Percentiles rank a stretch among this genome's conserved stretches.
Evolutionary conservation across 2,797 vertebrate species (phyloP).

Genomic region (Micropoecilia bifurca): DNA sequence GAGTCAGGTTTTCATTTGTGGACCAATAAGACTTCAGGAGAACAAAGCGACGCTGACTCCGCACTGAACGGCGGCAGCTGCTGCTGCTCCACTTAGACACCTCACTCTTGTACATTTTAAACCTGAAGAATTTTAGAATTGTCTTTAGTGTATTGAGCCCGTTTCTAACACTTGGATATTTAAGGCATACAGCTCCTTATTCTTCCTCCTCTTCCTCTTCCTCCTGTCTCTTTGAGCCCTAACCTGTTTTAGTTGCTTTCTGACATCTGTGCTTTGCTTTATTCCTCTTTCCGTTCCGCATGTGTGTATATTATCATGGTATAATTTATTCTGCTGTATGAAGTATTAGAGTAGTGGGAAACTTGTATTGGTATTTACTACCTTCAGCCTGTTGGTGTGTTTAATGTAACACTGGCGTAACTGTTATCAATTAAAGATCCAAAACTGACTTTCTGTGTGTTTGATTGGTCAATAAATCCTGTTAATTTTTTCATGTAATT

Average conservation of each 20-base stretch:
- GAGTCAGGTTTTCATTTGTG: constrained; percentile 57
- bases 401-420: constrained; percentile 99
- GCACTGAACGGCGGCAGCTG: constrained; percentile 65
- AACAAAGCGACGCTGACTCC: constrained; percentile 56
- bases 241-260: constrained; percentile 78
- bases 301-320: constrained; percentile 94
- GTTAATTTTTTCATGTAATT: neutral
- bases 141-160: constrained; percentile 80
- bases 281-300: constrained; percentile 81
- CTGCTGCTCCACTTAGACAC: constrained; percentile 58
- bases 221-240: constrained; percentile 64
- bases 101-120: constrained; percentile 80
- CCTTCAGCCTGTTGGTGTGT: constrained; percentile 98
- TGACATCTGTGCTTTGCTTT: constrained; percentile 84
- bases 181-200: constrained; percentile 70
- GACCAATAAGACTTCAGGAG: constrained; percentile 65
- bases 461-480: neutral
- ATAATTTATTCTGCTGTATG: constrained; percentile 99
- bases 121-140: constrained; percentile 76
- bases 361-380: constrained; percentile 98
- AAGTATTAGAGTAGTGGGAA: constrained; percentile 98
- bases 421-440: constrained; percentile 97
- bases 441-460: constrained; percentile 66
- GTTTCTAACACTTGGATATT: constrained; percentile 84
- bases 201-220: constrained; percentile 34